phyloP scores from a whole-genome alignment of 2,888 invertebrate genomes.

The Gasteruption jaculator region DNA sequence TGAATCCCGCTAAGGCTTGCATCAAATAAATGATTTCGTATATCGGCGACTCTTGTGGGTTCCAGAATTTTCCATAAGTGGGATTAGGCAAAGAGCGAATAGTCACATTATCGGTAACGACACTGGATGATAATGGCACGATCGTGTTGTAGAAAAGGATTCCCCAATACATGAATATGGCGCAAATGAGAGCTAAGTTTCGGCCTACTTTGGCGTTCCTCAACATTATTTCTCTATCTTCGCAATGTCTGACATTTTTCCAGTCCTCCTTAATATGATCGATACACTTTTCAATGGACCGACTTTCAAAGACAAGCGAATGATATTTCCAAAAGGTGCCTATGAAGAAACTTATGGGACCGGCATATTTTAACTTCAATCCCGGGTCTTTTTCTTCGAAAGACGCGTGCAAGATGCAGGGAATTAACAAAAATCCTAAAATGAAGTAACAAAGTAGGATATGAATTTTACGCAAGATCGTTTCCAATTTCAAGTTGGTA shows the following conservation, averaged over 20 bases:
- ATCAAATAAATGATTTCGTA: conserved; percentile 35
- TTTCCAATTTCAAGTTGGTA: conserved; percentile 3
- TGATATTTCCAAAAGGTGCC: conserved; percentile 26
- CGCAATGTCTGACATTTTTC: conserved; percentile 22
- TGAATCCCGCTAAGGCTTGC: conserved; percentile 32
- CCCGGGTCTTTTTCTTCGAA: conserved; percentile 27
- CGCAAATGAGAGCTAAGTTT: conserved; percentile 25
- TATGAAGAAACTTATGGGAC: conserved; percentile 29
- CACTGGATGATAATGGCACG: conserved; percentile 26
- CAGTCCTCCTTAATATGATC: conserved; percentile 32
- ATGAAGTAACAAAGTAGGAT: conserved; percentile 19
- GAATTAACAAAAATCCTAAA: conserved; percentile 25
- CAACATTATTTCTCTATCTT: conserved; percentile 31
- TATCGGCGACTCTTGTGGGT: conserved; percentile 29
- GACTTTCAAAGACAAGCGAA: conserved; percentile 15
- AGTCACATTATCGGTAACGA: conserved; percentile 23
- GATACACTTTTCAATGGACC: conserved; percentile 20
- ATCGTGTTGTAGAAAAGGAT: conserved; percentile 29
- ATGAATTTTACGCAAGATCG: background rate
- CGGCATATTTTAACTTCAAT: conserved; percentile 27
- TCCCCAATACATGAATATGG: conserved; percentile 31
- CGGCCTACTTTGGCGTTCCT: conserved; percentile 33
- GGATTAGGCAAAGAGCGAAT: conserved; percentile 31
- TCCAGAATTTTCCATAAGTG: conserved; percentile 27
- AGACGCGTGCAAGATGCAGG: conserved; percentile 23